phyloP scores from a whole-genome alignment of 2,797 vertebrate genomes.

The Melanotaenia maccullochi region DNA sequence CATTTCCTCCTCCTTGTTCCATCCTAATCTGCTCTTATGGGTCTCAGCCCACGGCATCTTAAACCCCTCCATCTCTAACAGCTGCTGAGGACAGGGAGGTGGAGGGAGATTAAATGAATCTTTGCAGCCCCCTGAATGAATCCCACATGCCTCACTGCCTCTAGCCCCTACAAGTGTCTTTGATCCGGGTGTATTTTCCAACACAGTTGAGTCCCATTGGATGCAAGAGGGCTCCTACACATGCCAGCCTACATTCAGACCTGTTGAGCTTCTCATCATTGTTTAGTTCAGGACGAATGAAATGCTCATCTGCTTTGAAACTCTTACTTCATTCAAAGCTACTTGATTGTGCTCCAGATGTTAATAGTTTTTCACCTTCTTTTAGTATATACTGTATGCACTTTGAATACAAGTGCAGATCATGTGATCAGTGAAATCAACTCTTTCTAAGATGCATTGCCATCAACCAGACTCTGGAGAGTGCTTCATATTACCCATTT shows the following conservation, averaged over 20 bases:
- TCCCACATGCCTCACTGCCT: constrained; percentile 67
- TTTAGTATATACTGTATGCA: background rate
- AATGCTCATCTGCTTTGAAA: constrained; percentile 43
- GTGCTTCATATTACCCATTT: constrained; percentile 62
- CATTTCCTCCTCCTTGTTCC: constrained; percentile 54
- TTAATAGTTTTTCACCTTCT: constrained; percentile 19
- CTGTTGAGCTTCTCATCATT: constrained; percentile 44
- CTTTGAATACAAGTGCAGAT: constrained; percentile 7
- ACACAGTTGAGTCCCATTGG: constrained; percentile 34
- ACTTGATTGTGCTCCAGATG: constrained; percentile 40
- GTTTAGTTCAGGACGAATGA: constrained; percentile 54
- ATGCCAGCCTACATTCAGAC: constrained; percentile 54
- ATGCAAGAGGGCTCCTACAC: constrained; percentile 50
- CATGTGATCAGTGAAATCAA: constrained; percentile 31
- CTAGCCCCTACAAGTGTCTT: constrained; percentile 64
- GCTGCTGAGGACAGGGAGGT: constrained; percentile 77
- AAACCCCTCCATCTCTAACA: constrained; percentile 74
- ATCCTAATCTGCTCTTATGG: constrained; percentile 78
- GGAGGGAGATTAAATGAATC: constrained; percentile 72
- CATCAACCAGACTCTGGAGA: constrained; percentile 58
- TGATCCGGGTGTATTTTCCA: constrained; percentile 65
- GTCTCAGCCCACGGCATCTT: constrained; percentile 73
- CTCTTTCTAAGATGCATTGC: constrained; percentile 37
- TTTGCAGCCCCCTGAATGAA: constrained; percentile 69
- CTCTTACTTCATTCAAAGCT: constrained; percentile 23